Percentiles rank a stretch among this genome's conserved stretches.
Conservation (phyloP, 1,140 invertebrate genomes). For the Meloidogyne floridensis region DNA sequence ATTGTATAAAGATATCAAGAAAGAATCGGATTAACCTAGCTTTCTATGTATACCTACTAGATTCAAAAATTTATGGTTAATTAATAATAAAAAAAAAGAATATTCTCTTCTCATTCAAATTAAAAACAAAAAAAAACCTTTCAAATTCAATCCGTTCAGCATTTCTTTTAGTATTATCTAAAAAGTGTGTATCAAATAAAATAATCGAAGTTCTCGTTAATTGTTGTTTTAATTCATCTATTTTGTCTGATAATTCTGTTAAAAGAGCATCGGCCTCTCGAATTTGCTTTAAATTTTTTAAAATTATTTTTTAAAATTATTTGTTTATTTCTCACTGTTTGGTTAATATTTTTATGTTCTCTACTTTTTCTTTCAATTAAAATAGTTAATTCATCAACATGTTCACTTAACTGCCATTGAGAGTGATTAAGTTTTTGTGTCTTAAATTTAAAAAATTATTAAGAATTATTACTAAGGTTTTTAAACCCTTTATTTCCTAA, state of each 20-base stretch:
- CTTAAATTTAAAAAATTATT: conserved; percentile 7
- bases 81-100: no score
- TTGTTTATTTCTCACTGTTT: conserved; percentile 24
- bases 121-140: conserved; percentile 21
- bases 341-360: conserved; percentile 23
- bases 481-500: no score
- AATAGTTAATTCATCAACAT: conserved; percentile 36
- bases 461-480: not conserved
- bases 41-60: no score
- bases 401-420: conserved; percentile 22
- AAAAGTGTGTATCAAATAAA: conserved; percentile 30
- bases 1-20: no score
- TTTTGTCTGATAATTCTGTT: conserved; percentile 37
- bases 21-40: no score
- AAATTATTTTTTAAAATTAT: not conserved
- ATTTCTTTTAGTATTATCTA: conserved; percentile 23
- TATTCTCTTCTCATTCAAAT: not conserved
- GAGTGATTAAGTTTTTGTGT: conserved; percentile 35
- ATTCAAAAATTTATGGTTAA: no score
- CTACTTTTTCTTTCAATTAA: conserved; percentile 38
- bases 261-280: conserved; percentile 36
- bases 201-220: conserved; percentile 22
- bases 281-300: conserved; percentile 13
- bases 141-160: conserved; percentile 38
- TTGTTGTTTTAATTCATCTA: conserved; percentile 36